Base-by-base conservation (phyloP, 2,888 invertebrate genomes). In the Herminia tarsipennalis region DNA sequence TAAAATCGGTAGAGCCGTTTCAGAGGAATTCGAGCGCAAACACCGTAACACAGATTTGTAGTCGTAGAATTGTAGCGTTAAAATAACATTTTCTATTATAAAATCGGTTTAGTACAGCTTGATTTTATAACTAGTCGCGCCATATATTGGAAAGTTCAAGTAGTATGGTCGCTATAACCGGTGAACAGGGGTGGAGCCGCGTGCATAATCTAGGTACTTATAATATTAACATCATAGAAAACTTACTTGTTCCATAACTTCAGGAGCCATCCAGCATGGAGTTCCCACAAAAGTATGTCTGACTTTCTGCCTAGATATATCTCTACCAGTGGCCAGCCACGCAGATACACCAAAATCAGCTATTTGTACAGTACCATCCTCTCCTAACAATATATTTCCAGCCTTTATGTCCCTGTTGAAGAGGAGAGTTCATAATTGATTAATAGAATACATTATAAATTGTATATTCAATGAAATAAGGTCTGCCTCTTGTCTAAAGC, bases 251-350 rank as follows among this genome's bases (percentile, higher is more conserved):
- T 98, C 98, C 99, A 99, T 99, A 59, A 99, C 99, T 92, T 99
- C 99, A 1, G 99, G 99, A 1, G 99, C 99, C 99, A 99, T 99
- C 99, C 99, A 99, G 79, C 99, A 99, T 0, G 99, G 99, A 0
- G 99, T 99, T 6, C 99, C 99, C 1, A 99, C 99, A 87, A 99
- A 99, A 0, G 99, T 99, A 82, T 99, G 98, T 25, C 99, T 93
- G 13, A 98, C 97, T 91, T 98, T 98, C 85, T 99, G 98, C 33
- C 98, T 93, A 3, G 98, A 97, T 50, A 98, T 89, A 84, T 99
- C 99, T 41, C 98, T 94, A 2, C 98, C 98, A 0, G 98, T 98
- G 4, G 98, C 98, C 66, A 99, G 87, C 98, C 98, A 99, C 1
- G 99, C 98, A 57, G 98, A 98, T 0, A 99, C 99, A 46, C 99